These are phyloP conservation scores for Penaeus monodon DNA, from an alignment of 2,888 invertebrate species.

Conservation along the genomic window DNA sequence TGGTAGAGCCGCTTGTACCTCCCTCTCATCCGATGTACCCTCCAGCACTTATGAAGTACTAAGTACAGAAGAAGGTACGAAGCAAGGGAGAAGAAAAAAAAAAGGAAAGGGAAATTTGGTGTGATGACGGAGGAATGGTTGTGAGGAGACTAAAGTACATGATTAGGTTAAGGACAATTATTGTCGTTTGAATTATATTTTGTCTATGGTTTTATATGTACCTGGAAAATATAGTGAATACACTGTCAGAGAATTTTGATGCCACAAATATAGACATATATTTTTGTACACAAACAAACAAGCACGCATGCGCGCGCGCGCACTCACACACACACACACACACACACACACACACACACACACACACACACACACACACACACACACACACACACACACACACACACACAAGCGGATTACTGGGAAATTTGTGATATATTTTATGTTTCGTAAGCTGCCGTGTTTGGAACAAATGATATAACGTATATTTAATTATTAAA, in stretches of 20 bases:
- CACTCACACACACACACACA: not conserved
- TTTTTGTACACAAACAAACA: not conserved
- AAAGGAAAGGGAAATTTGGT: no score
- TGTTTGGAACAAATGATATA: no score
- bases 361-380: not conserved
- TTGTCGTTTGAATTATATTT: no score
- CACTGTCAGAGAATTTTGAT: not conserved
- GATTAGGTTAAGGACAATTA: no score
- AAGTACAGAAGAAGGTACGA: not conserved
- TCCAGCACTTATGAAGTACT: slow-evolving; percentile 46
- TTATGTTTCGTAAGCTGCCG: no score
- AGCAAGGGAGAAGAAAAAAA: not conserved
- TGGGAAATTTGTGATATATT: no score
- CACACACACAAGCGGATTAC: no score
- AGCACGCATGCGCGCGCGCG: not conserved
- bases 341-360: not conserved
- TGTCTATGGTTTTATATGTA: no score
- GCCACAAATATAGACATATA: not conserved
- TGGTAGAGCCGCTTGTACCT: slow-evolving; percentile 55
- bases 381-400: not conserved
- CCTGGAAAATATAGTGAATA: not conserved
- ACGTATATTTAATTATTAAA: no score
- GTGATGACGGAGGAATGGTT: no score
- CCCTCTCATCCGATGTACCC: slow-evolving; percentile 55
- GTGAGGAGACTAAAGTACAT: no score